Conservation (phyloP, 2,888 invertebrate genomes). For the Noctuana brunneofusca region DNA sequence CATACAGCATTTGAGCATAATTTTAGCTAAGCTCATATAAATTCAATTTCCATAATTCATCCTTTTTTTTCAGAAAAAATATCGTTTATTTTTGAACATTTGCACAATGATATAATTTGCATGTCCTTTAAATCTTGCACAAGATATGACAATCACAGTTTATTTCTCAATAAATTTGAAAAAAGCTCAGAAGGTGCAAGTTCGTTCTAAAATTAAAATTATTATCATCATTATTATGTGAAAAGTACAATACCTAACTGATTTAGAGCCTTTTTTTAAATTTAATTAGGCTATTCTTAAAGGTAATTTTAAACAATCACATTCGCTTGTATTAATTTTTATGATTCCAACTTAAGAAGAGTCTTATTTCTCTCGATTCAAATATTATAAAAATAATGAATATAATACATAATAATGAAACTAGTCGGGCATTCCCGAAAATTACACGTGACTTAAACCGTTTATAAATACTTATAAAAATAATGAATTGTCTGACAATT, state of each 20-base stretch:
- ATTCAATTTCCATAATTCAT: background rate
- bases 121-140: background rate
- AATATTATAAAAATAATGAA: background rate
- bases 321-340: no score
- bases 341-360: background rate
- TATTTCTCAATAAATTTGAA: background rate
- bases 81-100: no score
- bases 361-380: background rate
- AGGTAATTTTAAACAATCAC: background rate
- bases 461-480: no score
- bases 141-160: background rate
- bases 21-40: slow-evolving; percentile 18
- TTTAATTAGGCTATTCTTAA: background rate
- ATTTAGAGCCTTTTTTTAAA: background rate
- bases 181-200: background rate
- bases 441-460: no score
- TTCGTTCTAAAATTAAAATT: background rate
- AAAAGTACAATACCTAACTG: background rate
- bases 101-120: background rate
- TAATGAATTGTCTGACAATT: no score
- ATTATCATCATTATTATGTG: background rate
- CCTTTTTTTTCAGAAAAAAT: background rate
- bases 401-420: background rate
- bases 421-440: no score
- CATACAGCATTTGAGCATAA: slow-evolving; percentile 20